Conservation (phyloP, 2,113 vertebrate genomes). For the Malurus elegans region DNA sequence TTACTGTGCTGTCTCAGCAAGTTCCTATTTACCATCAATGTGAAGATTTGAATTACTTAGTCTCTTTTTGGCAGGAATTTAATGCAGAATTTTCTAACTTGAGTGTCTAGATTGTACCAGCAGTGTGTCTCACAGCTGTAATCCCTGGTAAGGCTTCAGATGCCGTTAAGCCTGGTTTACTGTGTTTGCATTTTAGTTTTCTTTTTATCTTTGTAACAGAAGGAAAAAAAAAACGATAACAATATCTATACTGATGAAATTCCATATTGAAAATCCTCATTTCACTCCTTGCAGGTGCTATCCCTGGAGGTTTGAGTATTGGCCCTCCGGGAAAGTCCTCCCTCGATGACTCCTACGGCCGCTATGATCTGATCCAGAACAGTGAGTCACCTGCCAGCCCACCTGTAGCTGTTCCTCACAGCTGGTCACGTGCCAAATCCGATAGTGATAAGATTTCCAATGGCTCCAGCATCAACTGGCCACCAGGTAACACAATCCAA, state of each 20-base stretch:
- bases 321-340: conserved; percentile 88
- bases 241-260: not conserved
- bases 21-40: not conserved
- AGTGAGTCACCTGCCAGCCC: conserved; percentile 92
- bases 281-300: conserved; percentile 79
- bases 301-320: conserved; percentile 89
- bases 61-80: not conserved
- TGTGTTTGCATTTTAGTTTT: not conserved
- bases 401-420: conserved; percentile 88
- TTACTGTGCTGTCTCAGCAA: not conserved
- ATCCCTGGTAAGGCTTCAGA: not conserved
- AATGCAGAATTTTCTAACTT: not conserved
- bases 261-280: not conserved
- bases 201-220: not conserved
- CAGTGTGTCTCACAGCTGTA: not conserved
- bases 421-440: conserved; percentile 94
- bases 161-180: not conserved
- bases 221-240: not conserved
- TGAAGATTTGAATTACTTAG: not conserved
- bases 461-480: conserved; percentile 97
- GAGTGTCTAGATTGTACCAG: not conserved
- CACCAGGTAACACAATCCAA: conserved; percentile 82
- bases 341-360: conserved; percentile 93
- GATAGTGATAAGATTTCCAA: conserved; percentile 94
- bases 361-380: conserved; percentile 90